Evolutionary conservation across 1,140 invertebrate genomes (phyloP), one percentile per base, ranked within the genome.

Genomic region (Tetragonula clypearis): DNA sequence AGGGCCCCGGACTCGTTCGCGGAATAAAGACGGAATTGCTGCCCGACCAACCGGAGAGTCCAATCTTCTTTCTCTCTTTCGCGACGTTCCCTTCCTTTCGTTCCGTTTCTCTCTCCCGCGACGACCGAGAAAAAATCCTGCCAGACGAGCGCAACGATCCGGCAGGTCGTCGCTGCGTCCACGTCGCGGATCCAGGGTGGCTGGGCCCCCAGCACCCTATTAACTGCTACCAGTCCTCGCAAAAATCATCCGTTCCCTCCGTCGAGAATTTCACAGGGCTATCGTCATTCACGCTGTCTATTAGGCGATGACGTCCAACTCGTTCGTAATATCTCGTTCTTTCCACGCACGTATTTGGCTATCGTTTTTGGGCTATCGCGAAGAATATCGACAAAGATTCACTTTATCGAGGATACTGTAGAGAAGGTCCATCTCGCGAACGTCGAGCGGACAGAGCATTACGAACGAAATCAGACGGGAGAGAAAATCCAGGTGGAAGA

Each of bases 11-110:
- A 72, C 84, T 91, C 75, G 88, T 88, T 82, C 85, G 88, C 82
- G 92, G 92, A 93, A 94, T 93, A 93, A 94, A 93, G 93, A 94
- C 90, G 89, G 93, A 93, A 94, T 93, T 91, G 91, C 91, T 88
- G 35, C 17, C 53, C 79, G 82, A n/a, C 88, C 86, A 87, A 87
- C 86, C 88, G 62, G 62, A 69, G 84, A 53, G 65, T 79, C 56
- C 65, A 2, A 21, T 53, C 21, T 69, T 49, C n/a, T 35, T 26
- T 68, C 66, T 68, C 26, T 8, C 71, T 53, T 19, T 65, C 56
- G 30, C 49, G 14, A 49, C 41, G 41, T 49, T 17, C 62, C 77
- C 35, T 23, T 49, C 15, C n/a, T 30, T n/a, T 17, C 65, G 21
- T 35, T 49, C 73, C 58, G 72, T 83, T 58, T 83, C 78, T 82